Evolutionary conservation across 2,113 vertebrate species (phyloP).

Genomic region (Petaurus breviceps): DNA sequence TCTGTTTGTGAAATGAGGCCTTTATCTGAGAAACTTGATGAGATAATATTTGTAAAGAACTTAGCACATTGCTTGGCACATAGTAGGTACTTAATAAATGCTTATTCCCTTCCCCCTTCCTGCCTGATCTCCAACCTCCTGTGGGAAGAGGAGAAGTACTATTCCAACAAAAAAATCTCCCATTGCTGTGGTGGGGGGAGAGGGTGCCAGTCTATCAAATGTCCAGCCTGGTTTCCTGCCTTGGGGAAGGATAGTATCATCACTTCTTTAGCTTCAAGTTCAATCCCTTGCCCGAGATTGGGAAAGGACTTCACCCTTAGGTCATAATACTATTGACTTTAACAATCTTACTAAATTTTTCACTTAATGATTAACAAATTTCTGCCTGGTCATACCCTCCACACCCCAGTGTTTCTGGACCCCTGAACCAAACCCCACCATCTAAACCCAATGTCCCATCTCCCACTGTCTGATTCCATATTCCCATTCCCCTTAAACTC

Average conservation of each 20-base stretch:
- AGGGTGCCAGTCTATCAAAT: background rate
- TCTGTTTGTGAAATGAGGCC: too few species aligned
- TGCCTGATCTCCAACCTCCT: background rate
- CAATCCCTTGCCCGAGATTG: too few species aligned
- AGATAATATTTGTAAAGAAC: too few species aligned
- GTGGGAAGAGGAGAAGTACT: background rate
- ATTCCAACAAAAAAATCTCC: background rate
- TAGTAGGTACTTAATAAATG: too few species aligned
- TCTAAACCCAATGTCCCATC: background rate
- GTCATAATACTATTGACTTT: too few species aligned
- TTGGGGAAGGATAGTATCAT: background rate
- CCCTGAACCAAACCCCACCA: background rate
- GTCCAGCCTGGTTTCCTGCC: background rate
- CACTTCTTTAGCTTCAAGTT: background rate
- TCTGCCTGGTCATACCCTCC: background rate
- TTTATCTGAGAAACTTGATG: too few species aligned
- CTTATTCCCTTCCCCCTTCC: background rate
- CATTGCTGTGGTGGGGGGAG: background rate
- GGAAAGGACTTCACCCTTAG: too few species aligned
- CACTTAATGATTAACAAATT: too few species aligned
- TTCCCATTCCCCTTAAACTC: background rate
- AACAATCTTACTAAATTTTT: too few species aligned
- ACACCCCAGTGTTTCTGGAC: background rate
- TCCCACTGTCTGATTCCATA: background rate
- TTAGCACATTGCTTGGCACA: too few species aligned